These are phyloP conservation scores for Dendronephthya gigantea DNA, from an alignment of 64 coral and sea anemone genomes.

Conservation along the genomic window DNA sequence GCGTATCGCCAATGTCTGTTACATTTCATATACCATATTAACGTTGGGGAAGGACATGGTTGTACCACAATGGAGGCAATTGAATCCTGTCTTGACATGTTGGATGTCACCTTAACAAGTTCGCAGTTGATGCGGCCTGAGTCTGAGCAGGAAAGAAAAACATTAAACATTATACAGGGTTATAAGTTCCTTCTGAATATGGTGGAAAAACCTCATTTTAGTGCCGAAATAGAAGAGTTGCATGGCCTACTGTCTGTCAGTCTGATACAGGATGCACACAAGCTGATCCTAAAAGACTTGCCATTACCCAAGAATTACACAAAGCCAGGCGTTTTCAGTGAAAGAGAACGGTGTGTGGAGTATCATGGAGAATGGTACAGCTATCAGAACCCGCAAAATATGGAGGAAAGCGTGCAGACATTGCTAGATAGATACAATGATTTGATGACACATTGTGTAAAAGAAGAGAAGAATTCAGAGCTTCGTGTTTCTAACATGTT, in stretches of 20 bases:
- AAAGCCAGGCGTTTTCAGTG: constrained; percentile 25
- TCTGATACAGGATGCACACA: constrained; percentile 23
- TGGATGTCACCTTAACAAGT: no score
- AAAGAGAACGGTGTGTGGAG: not conserved
- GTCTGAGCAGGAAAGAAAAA: constrained; percentile 56
- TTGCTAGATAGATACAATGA: constrained; percentile 60
- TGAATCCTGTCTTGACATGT: not conserved
- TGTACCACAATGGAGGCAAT: not conserved
- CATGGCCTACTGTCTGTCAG: constrained; percentile 30
- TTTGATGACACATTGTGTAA: constrained; percentile 34
- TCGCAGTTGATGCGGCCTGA: not conserved
- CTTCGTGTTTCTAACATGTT: constrained; percentile 28
- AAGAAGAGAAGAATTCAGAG: not conserved
- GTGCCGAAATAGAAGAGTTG: not conserved
- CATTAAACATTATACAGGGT: constrained; percentile 45
- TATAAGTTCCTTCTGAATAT: constrained; percentile 29
- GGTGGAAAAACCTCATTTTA: not conserved
- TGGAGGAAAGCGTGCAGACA: constrained; percentile 36
- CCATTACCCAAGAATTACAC: constrained; percentile 27
- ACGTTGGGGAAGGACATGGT: constrained; percentile 62
- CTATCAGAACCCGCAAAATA: constrained; percentile 50
- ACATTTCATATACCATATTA: constrained; percentile 51
- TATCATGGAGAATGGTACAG: constrained; percentile 40
- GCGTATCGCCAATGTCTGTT: constrained; percentile 11
- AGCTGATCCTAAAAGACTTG: constrained; percentile 33